Evolutionary conservation across 2,797 vertebrate genomes (phyloP), one percentile per base, ranked within the genome.

Genomic region (Gastrophryne carolinensis): DNA sequence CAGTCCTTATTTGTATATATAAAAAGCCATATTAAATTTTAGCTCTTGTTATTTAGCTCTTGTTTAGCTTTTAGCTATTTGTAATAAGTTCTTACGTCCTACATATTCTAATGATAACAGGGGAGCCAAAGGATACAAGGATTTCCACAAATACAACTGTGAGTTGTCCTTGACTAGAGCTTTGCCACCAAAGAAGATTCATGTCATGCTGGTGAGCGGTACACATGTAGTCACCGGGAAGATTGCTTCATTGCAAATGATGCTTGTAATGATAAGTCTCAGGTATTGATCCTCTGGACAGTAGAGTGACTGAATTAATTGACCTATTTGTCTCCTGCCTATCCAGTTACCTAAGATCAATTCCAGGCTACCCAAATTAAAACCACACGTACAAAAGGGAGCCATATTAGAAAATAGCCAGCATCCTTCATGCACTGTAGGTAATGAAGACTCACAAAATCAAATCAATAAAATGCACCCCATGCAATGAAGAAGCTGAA

Each of bases 231-330:
- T 17, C 50, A 39, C 17, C 3, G 29, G 66, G 27, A 10, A 30
- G 41, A 24, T 35, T 53, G 70, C 47, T 29, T 17, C 21, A 21
- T 34, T 24, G 27, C 39, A 65, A 74, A 74, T 66, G 65, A 44
- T 65, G 53, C 62, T 65, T 74, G 37, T 74, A 66, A 74, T 66
- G 52, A 58, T 52, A 65, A 74, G 62, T 32, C 62, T 47, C 11
- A 34, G 29, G 44, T 73, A 73, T 73, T 65, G 71, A 73, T 74
- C 52, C 57, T 19, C 61, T 34, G 52, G 61, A 35, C 72, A 65
- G 37, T 15, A 66, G 72, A 66, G 53, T 49, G 52, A 74, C 61
- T 65, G 34, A 37, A 49, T 66, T 74, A 65, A 74, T 66, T 47
- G 72, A 66, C 61, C 52, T 10, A 57, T 74, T 74, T 66, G 50